phyloP scores from a whole-genome alignment of 2,888 invertebrate genomes.

The Drosophila mayaguana region DNA sequence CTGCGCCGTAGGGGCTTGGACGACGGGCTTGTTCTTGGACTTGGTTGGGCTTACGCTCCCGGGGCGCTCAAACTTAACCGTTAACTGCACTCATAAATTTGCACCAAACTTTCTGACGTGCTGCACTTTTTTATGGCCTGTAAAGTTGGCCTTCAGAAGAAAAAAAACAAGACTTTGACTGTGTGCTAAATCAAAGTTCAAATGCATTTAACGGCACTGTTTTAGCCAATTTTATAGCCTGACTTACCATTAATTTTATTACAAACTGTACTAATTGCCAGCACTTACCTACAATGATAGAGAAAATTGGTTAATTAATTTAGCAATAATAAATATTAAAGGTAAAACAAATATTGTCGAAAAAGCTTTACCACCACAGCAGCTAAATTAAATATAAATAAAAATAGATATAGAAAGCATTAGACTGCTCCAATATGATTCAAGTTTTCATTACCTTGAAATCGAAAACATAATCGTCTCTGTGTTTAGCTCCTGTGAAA shows the following conservation, averaged over 20 bases:
- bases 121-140: slow-evolving; percentile 62
- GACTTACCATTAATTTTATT: slow-evolving; percentile 19
- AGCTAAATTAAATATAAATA: too few relatives aligned
- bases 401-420: neutral
- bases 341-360: neutral
- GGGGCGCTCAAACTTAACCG: slow-evolving; percentile 69
- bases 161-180: neutral
- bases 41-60: slow-evolving; percentile 16
- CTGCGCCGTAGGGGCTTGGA: slow-evolving; percentile 25
- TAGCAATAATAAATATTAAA: neutral
- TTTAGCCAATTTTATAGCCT: slow-evolving; percentile 22
- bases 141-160: slow-evolving; percentile 43
- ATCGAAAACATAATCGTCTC: neutral
- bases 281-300: slow-evolving; percentile 62
- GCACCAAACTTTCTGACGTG: slow-evolving; percentile 70
- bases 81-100: slow-evolving; percentile 77
- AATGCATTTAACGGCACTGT: slow-evolving; percentile 28
- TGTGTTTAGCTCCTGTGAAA: neutral
- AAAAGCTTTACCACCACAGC: neutral
- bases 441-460: neutral
- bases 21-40: slow-evolving; percentile 21
- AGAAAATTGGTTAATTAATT: slow-evolving; percentile 23
- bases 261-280: slow-evolving; percentile 33
- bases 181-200: slow-evolving; percentile 24
- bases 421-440: neutral